Percentiles rank a stretch among this genome's conserved stretches.
These are phyloP conservation scores for Oreochromis spilurus DNA, from an alignment of 2,113 vertebrate genomes.

Conservation along the genomic window DNA sequence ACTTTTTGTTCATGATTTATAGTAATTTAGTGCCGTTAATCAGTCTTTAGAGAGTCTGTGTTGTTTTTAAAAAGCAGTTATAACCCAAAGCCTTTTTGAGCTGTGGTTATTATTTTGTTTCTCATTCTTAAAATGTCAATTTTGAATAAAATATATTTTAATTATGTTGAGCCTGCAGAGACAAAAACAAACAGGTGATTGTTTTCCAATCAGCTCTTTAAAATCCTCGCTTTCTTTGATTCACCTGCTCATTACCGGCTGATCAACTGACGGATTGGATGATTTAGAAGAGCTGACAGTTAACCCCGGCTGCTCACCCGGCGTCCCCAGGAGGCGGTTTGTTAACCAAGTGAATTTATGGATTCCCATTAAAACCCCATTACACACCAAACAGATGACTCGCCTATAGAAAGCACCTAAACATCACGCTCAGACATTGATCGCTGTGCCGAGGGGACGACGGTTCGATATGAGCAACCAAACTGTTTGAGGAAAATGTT, in stretches of 20 bases:
- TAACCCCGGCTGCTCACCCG: neutral
- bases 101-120: neutral
- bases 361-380: constrained; percentile 27
- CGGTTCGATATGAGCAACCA: neutral
- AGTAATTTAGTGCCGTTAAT: neutral
- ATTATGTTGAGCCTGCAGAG: neutral
- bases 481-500: neutral
- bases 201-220: neutral
- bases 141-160: neutral
- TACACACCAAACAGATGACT: neutral
- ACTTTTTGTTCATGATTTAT: neutral
- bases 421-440: neutral
- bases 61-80: neutral
- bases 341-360: neutral
- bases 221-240: neutral
- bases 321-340: neutral
- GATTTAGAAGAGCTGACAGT: neutral
- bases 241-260: neutral
- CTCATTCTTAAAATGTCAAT: neutral
- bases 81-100: neutral
- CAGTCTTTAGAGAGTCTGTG: neutral
- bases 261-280: neutral
- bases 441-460: neutral
- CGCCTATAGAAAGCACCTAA: neutral
- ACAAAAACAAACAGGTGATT: neutral